Evolutionary conservation across 2,888 invertebrate genomes (phyloP), one percentile per base, ranked within the genome.

Genomic region (Pyrochroa serraticornis): DNA sequence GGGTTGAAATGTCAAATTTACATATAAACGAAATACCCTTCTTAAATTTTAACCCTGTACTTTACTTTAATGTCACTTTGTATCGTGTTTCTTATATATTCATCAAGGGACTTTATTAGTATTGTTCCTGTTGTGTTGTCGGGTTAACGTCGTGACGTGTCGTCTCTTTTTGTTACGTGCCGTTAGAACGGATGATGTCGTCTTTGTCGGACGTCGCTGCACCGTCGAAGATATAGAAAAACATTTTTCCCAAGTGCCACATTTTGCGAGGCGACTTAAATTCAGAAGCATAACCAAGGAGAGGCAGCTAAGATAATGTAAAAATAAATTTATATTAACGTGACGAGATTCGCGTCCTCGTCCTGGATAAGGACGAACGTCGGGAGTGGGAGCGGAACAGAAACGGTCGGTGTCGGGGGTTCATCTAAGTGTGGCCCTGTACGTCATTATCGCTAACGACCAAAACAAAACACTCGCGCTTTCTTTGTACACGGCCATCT

Each of bases 21-120:
- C 71, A 71, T 71, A 69, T 65, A 73, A 75, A 74, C 74, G 73
- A 69, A 68, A 71, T 70, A 69, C 72, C 75, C 74, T 76, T 75
- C 76, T 77, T 77, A 74, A 75, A 77, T 72, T 75, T 74, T 71
- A 72, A 71, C 71, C 75, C 75, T 64, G 65, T 67, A 68, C 75
- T 75, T 73, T 71, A 70, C 73, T 71, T 75, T 75, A 75, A 76
- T 76, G 77, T 77, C 76, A 76, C 74, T 75, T 75, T 75, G 75
- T 77, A 76, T 77, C 76, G 75, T 72, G 71, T 77, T 77, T 76
- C 77, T 77, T 76, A 75, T 76, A 76, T 76, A 77, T 77, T 77
- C 76, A 76, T 77, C 76, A 77, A 76, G 76, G 75, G 76, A 75
- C 77, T 76, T 75, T 75, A 76, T 75, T 76, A 76, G 74, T 71